A percentile compares a stretch with the other conserved stretches of the same genome.
Conservation (phyloP, 2,797 vertebrate genomes). For the Phataginus tricuspis region DNA sequence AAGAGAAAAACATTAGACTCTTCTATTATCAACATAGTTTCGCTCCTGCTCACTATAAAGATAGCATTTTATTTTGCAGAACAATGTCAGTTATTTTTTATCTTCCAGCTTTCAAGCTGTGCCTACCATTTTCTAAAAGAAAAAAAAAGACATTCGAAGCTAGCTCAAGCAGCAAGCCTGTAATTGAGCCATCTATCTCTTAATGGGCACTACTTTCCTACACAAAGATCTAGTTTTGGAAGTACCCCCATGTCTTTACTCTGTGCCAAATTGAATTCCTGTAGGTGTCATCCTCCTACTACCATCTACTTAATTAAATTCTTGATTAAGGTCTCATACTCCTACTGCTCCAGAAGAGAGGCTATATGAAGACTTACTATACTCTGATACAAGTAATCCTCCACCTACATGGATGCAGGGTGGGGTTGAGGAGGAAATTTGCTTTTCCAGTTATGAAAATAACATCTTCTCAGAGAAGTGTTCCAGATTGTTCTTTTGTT, state of each 20-base stretch:
- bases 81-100: constrained; percentile 10
- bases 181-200: not conserved
- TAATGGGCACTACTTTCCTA: constrained; percentile 8
- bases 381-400: constrained; percentile 4
- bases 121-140: not conserved
- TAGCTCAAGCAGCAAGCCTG: constrained; percentile 45
- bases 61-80: not conserved
- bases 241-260: constrained; percentile 28
- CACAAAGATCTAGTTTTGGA: constrained; percentile 52
- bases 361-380: constrained; percentile 17
- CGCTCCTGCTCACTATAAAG: constrained; percentile 7
- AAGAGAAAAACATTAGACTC: constrained; percentile 59
- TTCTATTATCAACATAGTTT: constrained; percentile 12
- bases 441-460: constrained; percentile 46
- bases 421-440: not conserved
- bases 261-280: constrained; percentile 60
- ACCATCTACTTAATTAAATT: constrained; percentile 72
- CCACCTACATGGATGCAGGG: not conserved
- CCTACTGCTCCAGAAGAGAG: constrained; percentile 53
- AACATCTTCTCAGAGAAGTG: constrained; percentile 24
- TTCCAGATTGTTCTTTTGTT: constrained; percentile 20
- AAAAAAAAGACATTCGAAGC: not conserved
- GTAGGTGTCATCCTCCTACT: constrained; percentile 56
- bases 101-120: not conserved
- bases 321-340: constrained; percentile 70